These are phyloP conservation scores for Anthonomus grandis DNA, from an alignment of 1,140 invertebrate genomes.

Conservation along the genomic window DNA sequence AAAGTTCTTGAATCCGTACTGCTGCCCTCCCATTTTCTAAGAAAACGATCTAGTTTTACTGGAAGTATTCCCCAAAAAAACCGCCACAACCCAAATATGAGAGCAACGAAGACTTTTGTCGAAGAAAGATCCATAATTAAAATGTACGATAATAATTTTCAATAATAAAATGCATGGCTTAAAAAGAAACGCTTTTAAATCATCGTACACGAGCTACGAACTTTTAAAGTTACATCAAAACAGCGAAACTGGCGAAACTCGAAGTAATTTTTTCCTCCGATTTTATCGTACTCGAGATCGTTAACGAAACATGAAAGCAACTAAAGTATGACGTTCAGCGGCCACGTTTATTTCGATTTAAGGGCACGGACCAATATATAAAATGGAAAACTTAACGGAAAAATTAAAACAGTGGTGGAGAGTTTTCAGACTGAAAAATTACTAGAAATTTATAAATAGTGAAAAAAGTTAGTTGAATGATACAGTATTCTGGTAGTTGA, in stretches of 20 bases:
- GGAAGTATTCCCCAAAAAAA: slow-evolving; percentile 46
- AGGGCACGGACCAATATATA: background rate
- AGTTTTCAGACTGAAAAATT: too few relatives aligned
- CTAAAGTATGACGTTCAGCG: background rate
- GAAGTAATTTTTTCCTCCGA: background rate
- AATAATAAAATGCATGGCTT: too few relatives aligned
- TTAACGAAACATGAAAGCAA: background rate
- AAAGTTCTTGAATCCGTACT: slow-evolving; percentile 33
- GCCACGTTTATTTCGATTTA: background rate
- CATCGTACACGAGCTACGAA: too few relatives aligned
- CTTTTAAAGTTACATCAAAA: too few relatives aligned
- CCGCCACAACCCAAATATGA: slow-evolving; percentile 42
- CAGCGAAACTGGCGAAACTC: background rate
- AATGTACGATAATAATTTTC: background rate
- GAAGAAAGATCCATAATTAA: slow-evolving; percentile 34
- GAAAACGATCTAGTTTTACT: slow-evolving; percentile 39
- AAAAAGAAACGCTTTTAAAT: too few relatives aligned
- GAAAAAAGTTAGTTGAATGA: too few relatives aligned
- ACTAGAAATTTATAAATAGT: too few relatives aligned
- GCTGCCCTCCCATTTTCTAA: slow-evolving; percentile 37
- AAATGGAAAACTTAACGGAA: too few relatives aligned
- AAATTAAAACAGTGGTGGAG: too few relatives aligned
- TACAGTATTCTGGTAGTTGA: too few relatives aligned
- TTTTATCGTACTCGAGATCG: background rate
- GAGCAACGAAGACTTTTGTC: slow-evolving; percentile 44